Evolutionary conservation across 2,888 invertebrate genomes (phyloP).

Genomic region (Synergus umbraculus): DNA sequence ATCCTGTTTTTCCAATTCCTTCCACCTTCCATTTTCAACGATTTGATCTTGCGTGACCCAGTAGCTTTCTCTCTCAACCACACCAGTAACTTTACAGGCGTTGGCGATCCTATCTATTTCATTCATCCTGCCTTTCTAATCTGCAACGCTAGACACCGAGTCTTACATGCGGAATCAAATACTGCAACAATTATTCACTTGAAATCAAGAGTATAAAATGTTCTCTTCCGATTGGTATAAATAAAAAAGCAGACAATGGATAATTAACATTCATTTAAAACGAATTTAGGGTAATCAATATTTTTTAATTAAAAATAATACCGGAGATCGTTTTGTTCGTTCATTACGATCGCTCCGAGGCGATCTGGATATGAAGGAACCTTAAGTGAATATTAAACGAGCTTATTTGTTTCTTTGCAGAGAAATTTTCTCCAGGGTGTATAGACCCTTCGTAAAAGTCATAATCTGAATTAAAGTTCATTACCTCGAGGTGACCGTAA

Average conservation of each 20-base stretch:
- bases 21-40: slow-evolving; percentile 27
- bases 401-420: slow-evolving; percentile 21
- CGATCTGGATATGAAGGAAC: neutral
- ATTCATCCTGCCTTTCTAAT: slow-evolving; percentile 40
- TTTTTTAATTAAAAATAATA: neutral
- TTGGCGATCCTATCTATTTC: slow-evolving; percentile 29
- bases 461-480: slow-evolving; percentile 21
- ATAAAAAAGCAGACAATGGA: no score
- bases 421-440: slow-evolving; percentile 10
- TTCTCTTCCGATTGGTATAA: no score
- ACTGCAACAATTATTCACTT: slow-evolving; percentile 1
- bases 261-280: no score
- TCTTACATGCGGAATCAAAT: neutral
- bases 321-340: neutral
- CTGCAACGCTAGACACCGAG: slow-evolving; percentile 1
- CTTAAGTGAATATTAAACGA: slow-evolving; percentile 8
- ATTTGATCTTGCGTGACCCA: slow-evolving; percentile 39
- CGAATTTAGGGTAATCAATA: neutral
- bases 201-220: neutral
- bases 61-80: slow-evolving; percentile 33
- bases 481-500: slow-evolving; percentile 32
- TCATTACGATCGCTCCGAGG: neutral
- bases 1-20: slow-evolving; percentile 5
- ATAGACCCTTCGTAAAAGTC: slow-evolving; percentile 11
- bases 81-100: slow-evolving; percentile 19